These are phyloP conservation scores for Brachionus calyciflorus DNA, from an alignment of 1,140 invertebrate species.

Conservation along the genomic window DNA sequence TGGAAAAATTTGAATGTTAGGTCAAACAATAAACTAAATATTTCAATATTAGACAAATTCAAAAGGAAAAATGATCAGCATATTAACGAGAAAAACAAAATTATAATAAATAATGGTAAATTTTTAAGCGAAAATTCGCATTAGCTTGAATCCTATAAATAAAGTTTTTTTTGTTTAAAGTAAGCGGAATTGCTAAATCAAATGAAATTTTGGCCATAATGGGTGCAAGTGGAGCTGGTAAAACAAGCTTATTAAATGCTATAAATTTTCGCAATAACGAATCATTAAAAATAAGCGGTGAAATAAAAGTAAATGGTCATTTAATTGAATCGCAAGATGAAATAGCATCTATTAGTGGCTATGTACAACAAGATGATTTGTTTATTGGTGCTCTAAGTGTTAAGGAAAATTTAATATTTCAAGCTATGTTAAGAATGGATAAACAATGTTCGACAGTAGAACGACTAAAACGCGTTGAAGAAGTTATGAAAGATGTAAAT, in stretches of 20 bases:
- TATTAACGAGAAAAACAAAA: neutral
- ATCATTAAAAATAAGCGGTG: slow-evolving; percentile 70
- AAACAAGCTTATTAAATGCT: slow-evolving; percentile 88
- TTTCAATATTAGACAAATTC: neutral
- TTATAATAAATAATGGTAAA: slow-evolving; percentile 15
- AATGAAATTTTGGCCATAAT: slow-evolving; percentile 86
- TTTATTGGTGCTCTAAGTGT: slow-evolving; percentile 65
- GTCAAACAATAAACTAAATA: neutral
- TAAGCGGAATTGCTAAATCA: slow-evolving; percentile 78
- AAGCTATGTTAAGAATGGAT: slow-evolving; percentile 76
- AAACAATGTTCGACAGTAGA: slow-evolving; percentile 71
- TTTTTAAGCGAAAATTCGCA: too few species aligned
- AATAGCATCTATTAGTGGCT: slow-evolving; percentile 69
- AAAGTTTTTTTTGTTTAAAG: slow-evolving; percentile 52
- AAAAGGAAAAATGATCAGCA: neutral
- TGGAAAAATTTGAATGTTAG: slow-evolving; percentile 15
- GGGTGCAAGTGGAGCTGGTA: slow-evolving; percentile 74
- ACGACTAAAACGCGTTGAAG: slow-evolving; percentile 77
- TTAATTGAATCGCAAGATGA: slow-evolving; percentile 47
- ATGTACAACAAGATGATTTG: slow-evolving; percentile 80
- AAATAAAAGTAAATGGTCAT: slow-evolving; percentile 62
- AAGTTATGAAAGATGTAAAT: slow-evolving; percentile 79
- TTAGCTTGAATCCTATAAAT: neutral
- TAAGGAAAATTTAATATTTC: slow-evolving; percentile 64
- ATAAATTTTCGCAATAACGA: slow-evolving; percentile 74